These are phyloP conservation scores for Autographa pulchrina DNA, from an alignment of 2,888 invertebrate genomes.

Conservation along the genomic window DNA sequence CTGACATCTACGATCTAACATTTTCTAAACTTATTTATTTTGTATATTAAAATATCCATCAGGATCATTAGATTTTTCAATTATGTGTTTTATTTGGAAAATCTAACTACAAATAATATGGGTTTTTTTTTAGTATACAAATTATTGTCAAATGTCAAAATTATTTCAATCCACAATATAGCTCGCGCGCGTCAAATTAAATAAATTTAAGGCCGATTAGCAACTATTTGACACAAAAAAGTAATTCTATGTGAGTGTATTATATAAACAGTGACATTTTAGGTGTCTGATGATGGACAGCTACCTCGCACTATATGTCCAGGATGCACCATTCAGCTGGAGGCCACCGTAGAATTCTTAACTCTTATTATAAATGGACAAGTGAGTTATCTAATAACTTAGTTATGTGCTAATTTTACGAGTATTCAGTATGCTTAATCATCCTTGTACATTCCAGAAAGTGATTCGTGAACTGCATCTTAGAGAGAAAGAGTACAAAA, in stretches of 20 bases:
- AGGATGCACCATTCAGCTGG: constrained; percentile 93
- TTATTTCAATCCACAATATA: constrained; percentile 11
- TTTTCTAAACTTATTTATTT: constrained; percentile 47
- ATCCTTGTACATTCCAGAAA: constrained; percentile 75
- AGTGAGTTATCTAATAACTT: constrained; percentile 62
- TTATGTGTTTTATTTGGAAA: constrained; percentile 17
- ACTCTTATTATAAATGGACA: constrained; percentile 93
- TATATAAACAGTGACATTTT: constrained; percentile 56
- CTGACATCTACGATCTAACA: constrained; percentile 64
- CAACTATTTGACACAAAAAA: neutral
- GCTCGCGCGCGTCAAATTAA: constrained; percentile 45
- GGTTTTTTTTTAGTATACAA: neutral
- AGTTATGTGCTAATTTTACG: neutral
- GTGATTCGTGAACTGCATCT: constrained; percentile 78
- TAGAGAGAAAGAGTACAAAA: constrained; percentile 81
- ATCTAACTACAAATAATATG: neutral
- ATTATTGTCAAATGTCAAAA: constrained; percentile 42
- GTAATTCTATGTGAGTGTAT: neutral
- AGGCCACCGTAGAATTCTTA: constrained; percentile 93
- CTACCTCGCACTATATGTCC: constrained; percentile 93
- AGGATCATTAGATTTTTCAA: neutral
- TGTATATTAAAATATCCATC: constrained; percentile 6
- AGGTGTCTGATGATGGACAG: constrained; percentile 92
- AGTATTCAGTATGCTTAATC: neutral
- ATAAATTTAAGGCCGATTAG: neutral